Base-by-base conservation (phyloP, 1,140 invertebrate species). In the Sipha flava region DNA sequence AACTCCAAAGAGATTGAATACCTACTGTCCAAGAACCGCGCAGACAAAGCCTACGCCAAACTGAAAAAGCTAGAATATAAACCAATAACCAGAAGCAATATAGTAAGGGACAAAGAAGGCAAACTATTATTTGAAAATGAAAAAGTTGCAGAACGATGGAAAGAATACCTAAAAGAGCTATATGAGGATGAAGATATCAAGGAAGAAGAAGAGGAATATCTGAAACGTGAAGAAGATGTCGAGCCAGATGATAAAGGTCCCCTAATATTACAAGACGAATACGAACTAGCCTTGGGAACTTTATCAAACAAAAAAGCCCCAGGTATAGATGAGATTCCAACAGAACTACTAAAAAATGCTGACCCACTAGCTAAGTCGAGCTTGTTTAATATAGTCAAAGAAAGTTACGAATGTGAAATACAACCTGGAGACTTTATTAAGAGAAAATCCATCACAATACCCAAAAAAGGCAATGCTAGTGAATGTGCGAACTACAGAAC, bases 1-100 rank as follows among this genome's bases (percentile, higher is more conserved):
- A 49, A 59, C 14, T 79, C 4, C 37, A 79, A 79, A 79, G 75
- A 23, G 54, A 79, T 77, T n/a, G n/a, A n/a, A n/a, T n/a, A 43
- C 29, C 18, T 34, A 21, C 26, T 66, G 64, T n/a, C 26, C 14
- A 66, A 66, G 23, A 66, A 66, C 66, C 16, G 26, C 26, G 26
- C 45, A 70, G 66, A 37, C 66, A 75, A 75, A 75, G 66, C 66
- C 31, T 70, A 70, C 29, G 29, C 18, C 7, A 31, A 37, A 70
- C 6, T 70, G 57, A 59, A 70, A 70, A 70, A 26, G 7, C 37
- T 72, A 43, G 31, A 72, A 72, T 45, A 45, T n/a, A 72, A 72
- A 72, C 68, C 68, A 23, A 72, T n/a, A 31, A 43, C 68, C 21
- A 64, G 59, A 64, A 64, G 59, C 59, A 64, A 64, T 64, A 64